Base-by-base conservation (phyloP, 2,113 vertebrate genomes). In the Quiscalus mexicanus region DNA sequence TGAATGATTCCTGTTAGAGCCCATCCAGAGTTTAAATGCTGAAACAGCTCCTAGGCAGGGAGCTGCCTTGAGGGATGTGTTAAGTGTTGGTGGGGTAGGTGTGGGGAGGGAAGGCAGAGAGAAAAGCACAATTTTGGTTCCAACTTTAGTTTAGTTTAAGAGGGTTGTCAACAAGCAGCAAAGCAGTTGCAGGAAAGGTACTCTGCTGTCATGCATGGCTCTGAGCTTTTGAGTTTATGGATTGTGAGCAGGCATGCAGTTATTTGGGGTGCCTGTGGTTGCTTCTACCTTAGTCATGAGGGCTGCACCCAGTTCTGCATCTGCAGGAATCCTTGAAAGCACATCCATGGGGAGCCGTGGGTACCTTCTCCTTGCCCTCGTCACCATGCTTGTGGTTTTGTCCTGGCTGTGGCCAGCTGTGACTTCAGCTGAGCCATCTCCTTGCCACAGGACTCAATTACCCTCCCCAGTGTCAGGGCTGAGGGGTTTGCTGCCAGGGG, bases 311-410 rank as follows among this genome's bases (percentile, higher is more conserved):
- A 21, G 45, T 60, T 87, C 42, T 69, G 31, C 15, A 0, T 68
- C 42, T 1, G 2, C 55, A 71, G 39, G 69, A 69, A 28, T 33
- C 22, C 25, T 45, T 62, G 28, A 17, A 22, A 21, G 35, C 0
- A 0, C 35, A 55, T 76, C 64, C 16, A 4, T 4, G 13, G 59
- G 13, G 68, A 84, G 33, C 42, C 74, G 25, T 8, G 49, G 35
- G 30, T 60, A n/a, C 33, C 30, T 64, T 92, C 23, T 12, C 9
- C 45, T 78, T 3, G 4, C 37, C 69, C 13, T 52, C 5, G 2
- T 58, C 59, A 19, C n/a, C 2, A 0, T 2, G 2, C 7, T 56
- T 1, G 0, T 22, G 2, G 16, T 25, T 82, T 39, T 90, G 78
- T 28, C 52, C 52, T 17, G 45, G 41, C 58, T 69, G 9, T 76